A percentile compares a stretch with the other conserved stretches of the same genome.
phyloP scores from a whole-genome alignment of 2,797 vertebrate genomes.

The Staurois parvus region DNA sequence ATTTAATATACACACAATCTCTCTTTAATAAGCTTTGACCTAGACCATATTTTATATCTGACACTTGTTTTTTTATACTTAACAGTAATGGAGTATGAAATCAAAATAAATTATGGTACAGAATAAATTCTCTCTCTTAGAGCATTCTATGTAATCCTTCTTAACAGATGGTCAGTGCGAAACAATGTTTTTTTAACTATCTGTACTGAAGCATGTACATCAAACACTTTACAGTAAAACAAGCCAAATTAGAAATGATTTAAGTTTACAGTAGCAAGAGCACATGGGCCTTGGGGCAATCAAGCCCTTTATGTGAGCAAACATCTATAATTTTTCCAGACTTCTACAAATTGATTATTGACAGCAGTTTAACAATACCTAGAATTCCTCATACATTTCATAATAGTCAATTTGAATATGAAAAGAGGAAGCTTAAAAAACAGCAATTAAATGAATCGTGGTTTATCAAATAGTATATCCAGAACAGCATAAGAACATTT shows the following conservation, averaged over 20 bases:
- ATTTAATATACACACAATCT: neutral
- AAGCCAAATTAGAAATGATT: conserved; percentile 62
- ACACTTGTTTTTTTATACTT: neutral
- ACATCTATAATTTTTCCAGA: conserved; percentile 69
- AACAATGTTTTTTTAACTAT: conserved; percentile 44
- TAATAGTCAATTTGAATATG: conserved; percentile 41
- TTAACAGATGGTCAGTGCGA: conserved; percentile 41
- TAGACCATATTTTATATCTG: neutral
- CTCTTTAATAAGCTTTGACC: neutral
- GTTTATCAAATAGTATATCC: too few species aligned
- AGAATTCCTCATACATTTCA: conserved; percentile 65
- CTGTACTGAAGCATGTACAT: conserved; percentile 61
- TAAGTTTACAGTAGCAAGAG: conserved; percentile 76
- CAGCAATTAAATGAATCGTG: too few species aligned
- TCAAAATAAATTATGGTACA: neutral
- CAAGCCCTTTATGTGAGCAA: conserved; percentile 72
- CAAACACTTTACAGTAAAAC: conserved; percentile 69
- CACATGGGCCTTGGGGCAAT: conserved; percentile 68
- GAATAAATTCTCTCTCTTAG: neutral
- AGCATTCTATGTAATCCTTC: neutral
- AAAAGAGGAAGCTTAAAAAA: too few species aligned
- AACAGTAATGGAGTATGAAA: neutral
- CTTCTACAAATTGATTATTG: conserved; percentile 55
- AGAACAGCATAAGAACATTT: too few species aligned
- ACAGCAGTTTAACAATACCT: conserved; percentile 40